Evolutionary conservation across 1,140 invertebrate species (phyloP), one percentile per base, ranked within the genome.

Genomic region (Matsumurasca onukii): DNA sequence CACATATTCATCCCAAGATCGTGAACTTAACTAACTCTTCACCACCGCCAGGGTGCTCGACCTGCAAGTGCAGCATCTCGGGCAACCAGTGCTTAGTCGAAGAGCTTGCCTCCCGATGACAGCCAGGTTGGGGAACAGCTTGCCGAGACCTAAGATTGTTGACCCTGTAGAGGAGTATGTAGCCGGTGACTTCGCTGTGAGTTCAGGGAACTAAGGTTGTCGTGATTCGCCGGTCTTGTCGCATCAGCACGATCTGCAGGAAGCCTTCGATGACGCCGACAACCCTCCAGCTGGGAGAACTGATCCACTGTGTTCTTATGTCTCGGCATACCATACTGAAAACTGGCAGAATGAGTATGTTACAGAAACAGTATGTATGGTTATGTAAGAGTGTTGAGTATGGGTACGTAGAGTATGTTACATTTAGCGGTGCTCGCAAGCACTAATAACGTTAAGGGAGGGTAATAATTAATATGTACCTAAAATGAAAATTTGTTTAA

Each of bases 41-140:
- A n/a, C n/a, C n/a, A n/a, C n/a, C n/a, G n/a, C n/a, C n/a, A 39
- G 17, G 34, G n/a, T n/a, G n/a, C n/a, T n/a, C n/a, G n/a, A 76
- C 75, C 78, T 75, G 79, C 31, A 92, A 80, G 75, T 88, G 80
- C 66, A 84, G 84, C 84, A 90, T 88, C 76, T 91, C 91, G 79
- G 15, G 93, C 84, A 61, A 97, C 86, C n/a, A 98, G 80, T 12
- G 95, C 92, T 78, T 93, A 97, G 78, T 95, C 90, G 75, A 88
- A 86, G 74, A 97, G 85, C 84, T 71, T 91, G 85, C 30, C 97
- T 97, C 30, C 95, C 85, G 69, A 99, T 98, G 24, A 98, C 89
- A n/a, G 90, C 81, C 74, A 99, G 82, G 81, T 98, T 98, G 5
- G 97, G 97, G 80, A 99, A 98, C 22, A 99, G 81, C 71, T 88